Evolutionary conservation across 2,888 invertebrate species (phyloP).

Genomic region (Drosophila nigricruria): DNA sequence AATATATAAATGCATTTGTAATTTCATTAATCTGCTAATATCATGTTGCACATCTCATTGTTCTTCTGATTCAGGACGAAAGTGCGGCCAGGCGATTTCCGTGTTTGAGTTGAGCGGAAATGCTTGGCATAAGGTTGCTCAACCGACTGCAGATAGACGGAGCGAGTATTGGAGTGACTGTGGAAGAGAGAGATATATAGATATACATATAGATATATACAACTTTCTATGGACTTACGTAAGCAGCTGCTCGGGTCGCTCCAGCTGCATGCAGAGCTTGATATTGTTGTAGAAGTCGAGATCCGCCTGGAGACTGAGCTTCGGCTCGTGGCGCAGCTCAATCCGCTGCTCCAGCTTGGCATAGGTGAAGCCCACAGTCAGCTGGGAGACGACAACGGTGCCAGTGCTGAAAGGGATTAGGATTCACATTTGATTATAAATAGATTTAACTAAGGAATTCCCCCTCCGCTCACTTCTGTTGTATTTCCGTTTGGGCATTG

Average conservation of each 20-base stretch:
- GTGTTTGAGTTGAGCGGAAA: constrained; percentile 85
- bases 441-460: no score
- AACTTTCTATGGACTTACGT: constrained; percentile 85
- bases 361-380: constrained; percentile 88
- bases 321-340: constrained; percentile 88
- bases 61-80: constrained; percentile 92
- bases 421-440: not conserved
- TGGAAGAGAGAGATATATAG: constrained; percentile 8
- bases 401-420: constrained; percentile 88
- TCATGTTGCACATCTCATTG: constrained; percentile 90
- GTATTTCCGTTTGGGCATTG: constrained; percentile 91
- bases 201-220: no score
- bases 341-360: constrained; percentile 89
- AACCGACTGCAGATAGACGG: constrained; percentile 87
- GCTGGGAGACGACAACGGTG: constrained; percentile 88
- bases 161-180: constrained; percentile 89
- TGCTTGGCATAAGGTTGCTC: constrained; percentile 68
- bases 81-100: constrained; percentile 88
- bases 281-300: constrained; percentile 91
- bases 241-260: constrained; percentile 88
- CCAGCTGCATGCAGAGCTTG: constrained; percentile 91
- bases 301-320: constrained; percentile 90
- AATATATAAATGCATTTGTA: constrained; percentile 13
- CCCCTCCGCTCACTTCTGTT: constrained; percentile 88
- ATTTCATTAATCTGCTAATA: constrained; percentile 46